Conservation (phyloP, 2,113 vertebrate species). For the Rallus limicola region DNA sequence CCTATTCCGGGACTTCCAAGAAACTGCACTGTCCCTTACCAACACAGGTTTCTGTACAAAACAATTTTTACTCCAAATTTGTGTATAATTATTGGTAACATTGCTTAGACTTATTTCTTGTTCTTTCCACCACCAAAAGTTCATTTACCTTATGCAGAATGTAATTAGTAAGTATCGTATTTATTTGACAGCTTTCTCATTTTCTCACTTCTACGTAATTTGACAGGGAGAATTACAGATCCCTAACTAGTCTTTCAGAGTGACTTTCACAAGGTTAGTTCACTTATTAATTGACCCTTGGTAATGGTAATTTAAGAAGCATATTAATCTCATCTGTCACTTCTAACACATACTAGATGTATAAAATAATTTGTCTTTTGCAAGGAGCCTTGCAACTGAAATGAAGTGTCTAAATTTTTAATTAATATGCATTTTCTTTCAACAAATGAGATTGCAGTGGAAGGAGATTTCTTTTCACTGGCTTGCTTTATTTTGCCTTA, state of each 20-base stretch:
- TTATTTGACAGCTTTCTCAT: conserved; percentile 81
- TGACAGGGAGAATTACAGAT: conserved; percentile 79
- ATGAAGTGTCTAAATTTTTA: conserved; percentile 72
- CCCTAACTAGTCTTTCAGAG: conserved; percentile 77
- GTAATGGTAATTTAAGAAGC: conserved; percentile 82
- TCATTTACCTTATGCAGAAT: conserved; percentile 77
- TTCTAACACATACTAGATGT: conserved; percentile 75
- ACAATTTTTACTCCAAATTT: neutral
- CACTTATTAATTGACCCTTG: conserved; percentile 83
- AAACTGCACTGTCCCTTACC: neutral
- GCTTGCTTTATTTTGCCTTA: neutral
- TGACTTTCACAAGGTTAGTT: conserved; percentile 83
- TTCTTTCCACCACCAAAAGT: conserved; percentile 60
- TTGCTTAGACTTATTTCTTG: neutral
- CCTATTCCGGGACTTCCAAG: neutral
- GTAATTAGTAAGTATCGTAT: conserved; percentile 77
- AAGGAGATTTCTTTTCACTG: neutral
- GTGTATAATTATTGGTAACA: neutral
- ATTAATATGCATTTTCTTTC: conserved; percentile 74
- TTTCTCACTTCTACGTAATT: conserved; percentile 77
- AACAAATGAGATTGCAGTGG: conserved; percentile 22
- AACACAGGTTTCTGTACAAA: neutral
- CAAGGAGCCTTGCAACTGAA: conserved; percentile 74
- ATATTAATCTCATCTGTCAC: conserved; percentile 83
- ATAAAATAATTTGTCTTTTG: conserved; percentile 78